Base-by-base conservation (phyloP, 2,113 vertebrate species). In the Tiliqua scincoides region DNA sequence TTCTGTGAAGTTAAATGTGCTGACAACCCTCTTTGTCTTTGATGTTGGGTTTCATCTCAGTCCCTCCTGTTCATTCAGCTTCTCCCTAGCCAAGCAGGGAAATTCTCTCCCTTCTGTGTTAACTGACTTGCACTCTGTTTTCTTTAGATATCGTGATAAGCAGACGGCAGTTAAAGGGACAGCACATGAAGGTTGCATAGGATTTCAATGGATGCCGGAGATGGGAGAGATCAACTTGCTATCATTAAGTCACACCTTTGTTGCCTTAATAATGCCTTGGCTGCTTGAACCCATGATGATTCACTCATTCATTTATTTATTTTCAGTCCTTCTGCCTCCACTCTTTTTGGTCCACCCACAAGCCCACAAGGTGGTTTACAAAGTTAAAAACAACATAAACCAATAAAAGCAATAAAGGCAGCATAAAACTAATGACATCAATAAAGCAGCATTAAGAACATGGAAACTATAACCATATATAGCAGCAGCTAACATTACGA, bases 1-100 rank as follows among this genome's bases (percentile, higher is more conserved):
- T 96, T 95, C 95, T 94, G 89, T 94, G 95, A 95, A 94, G 94
- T 96, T 95, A 95, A 96, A 96, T 95, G 93, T 95, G 95, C 94
- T 96, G 95, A 96, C 95, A 96, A 88, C 92, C 93, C 89, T 25
- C 71, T 93, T 92, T 94, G 92, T 87, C 94, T 96, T 96, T 96
- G 95, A 96, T 96, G 95, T 93, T 94, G 94, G 93, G 95, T 93
- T 95, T 95, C 95, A 95, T 91, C 94, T 95, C 92, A 78, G 94
- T 95, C 94, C 94, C 95, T 96, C 94, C 94, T 92, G 93, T 93
- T 89, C 86, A 91, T 93, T 92, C 93, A 75, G 91, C 93, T 95
- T 94, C 95, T 95, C 95, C 94, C 93, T 63, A 65, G 59, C 59
- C 6, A n/a, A 86, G 78, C 78, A 81, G 78, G 78, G 78, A 80